Base-by-base conservation (phyloP, 2,888 invertebrate genomes). In the Drosophila seclusa region DNA sequence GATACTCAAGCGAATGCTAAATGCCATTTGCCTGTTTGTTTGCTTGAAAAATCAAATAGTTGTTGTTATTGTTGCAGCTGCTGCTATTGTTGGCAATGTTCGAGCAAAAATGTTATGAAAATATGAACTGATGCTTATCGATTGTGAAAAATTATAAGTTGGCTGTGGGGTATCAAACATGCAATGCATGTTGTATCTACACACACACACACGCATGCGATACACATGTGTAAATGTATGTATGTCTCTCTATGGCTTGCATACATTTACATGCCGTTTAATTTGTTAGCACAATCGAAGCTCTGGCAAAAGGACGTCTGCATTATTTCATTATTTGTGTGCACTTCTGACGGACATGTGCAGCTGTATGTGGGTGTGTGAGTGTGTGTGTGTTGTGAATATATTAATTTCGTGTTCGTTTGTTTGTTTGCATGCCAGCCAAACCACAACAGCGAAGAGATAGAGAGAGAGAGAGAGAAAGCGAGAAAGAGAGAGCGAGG, bases 91-190 rank as follows among this genome's bases (percentile, higher is more conserved):
- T 53, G 42, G 16, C 89, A 86, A 90, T 89, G 78, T 78, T 86
- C 76, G 86, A 83, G 76, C 90, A 86, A 79, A 83, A 90, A 78
- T 87, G 78, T 83, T 89, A 89, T 83, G 84, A 90, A 91, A 89
- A 91, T 91, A 91, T 91, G 81, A 91, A 89, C 89, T 91, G 91
- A 91, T 91, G 91, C 89, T 91, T 91, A 91, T 91, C 92, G 90
- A 89, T 90, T 90, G 78, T 91, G 90, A 91, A 89, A 91, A 89
- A 91, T 91, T 87, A 90, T 82, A 78, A 82, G 85, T 54, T 80
- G 65, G 36, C 6, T 45, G 29, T 64, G 50, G 40, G 40, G 36
- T 55, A n/a, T 55, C 66, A 67, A 70, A 59, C 78, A 64, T 74
- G 69, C 76, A 73, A 63, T 60, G 58, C 45, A 32, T 50, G 21